Evolutionary conservation across 2,113 vertebrate species (phyloP).

Genomic region (Chionodraco myersi): DNA sequence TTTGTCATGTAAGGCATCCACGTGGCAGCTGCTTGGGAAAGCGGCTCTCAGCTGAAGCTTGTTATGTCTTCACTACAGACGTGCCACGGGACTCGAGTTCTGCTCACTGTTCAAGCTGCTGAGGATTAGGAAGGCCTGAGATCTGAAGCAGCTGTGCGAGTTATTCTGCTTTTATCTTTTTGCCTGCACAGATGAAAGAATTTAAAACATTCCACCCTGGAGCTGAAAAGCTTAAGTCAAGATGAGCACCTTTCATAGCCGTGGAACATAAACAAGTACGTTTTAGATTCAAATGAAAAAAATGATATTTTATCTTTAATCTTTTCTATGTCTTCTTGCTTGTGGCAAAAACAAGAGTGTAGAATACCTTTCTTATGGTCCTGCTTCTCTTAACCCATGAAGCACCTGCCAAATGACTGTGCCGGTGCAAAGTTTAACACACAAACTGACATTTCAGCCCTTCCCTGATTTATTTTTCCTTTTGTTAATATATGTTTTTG

Average conservation of each 20-base stretch:
- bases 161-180: neutral
- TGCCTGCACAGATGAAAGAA: slow-evolving; percentile 11
- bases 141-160: slow-evolving; percentile 29
- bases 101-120: slow-evolving; percentile 22
- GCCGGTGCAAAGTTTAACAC: neutral
- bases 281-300: neutral
- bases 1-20: neutral
- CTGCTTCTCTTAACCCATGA: neutral
- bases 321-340: neutral
- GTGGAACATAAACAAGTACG: neutral
- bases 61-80: neutral
- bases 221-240: neutral
- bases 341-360: neutral
- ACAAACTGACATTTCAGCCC: neutral
- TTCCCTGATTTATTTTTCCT: neutral
- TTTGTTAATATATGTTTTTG: too few relatives aligned
- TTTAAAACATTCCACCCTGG: neutral
- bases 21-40: slow-evolving; percentile 11
- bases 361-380: neutral
- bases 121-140: slow-evolving; percentile 15
- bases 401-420: neutral
- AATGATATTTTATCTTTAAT: neutral
- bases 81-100: neutral
- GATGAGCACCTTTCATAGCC: neutral
- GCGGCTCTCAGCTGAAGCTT: neutral